A percentile compares a stretch with the other conserved stretches of the same genome.
phyloP scores from a whole-genome alignment of 2,888 invertebrate species.

The Xestia ashworthii region DNA sequence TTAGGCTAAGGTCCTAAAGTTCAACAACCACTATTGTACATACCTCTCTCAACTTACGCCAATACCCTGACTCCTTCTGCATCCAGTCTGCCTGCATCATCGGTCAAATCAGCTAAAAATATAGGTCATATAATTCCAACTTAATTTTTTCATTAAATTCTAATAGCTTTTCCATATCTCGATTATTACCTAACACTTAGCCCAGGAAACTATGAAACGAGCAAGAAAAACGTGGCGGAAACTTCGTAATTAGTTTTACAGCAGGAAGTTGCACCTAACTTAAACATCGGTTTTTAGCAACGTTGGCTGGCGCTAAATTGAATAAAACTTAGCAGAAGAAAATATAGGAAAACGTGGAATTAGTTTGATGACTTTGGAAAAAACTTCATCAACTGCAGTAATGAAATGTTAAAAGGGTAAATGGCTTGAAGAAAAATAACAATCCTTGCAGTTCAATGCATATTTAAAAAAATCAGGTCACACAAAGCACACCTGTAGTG shows the following conservation, averaged over 20 bases:
- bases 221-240: constrained; percentile 48
- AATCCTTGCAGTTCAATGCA: no score
- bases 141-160: background rate
- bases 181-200: constrained; percentile 46
- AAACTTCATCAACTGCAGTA: background rate
- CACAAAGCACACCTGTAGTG: no score
- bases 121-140: no score
- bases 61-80: background rate
- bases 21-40: background rate
- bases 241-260: constrained; percentile 59
- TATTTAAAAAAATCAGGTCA: no score
- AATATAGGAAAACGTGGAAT: constrained; percentile 7
- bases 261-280: constrained; percentile 50
- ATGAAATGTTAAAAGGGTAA: background rate
- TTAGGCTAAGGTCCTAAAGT: no score
- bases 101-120: background rate
- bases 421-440: background rate
- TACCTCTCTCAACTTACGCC: background rate
- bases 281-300: constrained; percentile 46
- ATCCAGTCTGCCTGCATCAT: background rate
- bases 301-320: constrained; percentile 38
- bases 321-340: constrained; percentile 42
- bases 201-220: constrained; percentile 39
- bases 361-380: background rate
- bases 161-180: constrained; percentile 10